Evolutionary conservation across 1,140 invertebrate species (phyloP).

Genomic region (Heterodera carotae): DNA sequence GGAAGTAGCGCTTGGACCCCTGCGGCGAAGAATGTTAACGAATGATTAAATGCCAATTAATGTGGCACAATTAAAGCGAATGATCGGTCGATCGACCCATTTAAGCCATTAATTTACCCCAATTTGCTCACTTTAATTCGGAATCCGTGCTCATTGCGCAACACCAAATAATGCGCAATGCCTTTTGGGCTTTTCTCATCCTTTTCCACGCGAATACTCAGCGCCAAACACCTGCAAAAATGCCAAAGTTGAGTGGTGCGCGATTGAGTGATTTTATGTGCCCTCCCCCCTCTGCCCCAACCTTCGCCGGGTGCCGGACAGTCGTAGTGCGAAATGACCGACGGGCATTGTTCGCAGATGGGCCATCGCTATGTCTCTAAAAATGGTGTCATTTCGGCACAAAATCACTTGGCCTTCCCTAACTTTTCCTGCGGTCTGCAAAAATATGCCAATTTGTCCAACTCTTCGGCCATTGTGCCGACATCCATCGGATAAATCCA

Average conservation of each 20-base stretch:
- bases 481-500: constrained; percentile 40
- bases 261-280: too few species aligned
- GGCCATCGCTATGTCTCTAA: constrained; percentile 27
- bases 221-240: constrained; percentile 25
- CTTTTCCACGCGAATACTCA: constrained; percentile 24
- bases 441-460: constrained; percentile 34
- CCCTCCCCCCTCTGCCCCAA: not conserved
- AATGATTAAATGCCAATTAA: too few species aligned
- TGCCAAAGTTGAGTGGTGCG: too few species aligned
- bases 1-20: too few species aligned
- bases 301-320: constrained; percentile 32
- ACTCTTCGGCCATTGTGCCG: constrained; percentile 5
- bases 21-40: too few species aligned
- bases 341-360: constrained; percentile 26
- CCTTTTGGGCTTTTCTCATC: constrained; percentile 38
- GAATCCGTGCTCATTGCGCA: constrained; percentile 38
- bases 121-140: constrained; percentile 38
- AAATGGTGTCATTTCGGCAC: not conserved
- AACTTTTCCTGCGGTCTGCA: constrained; percentile 31
- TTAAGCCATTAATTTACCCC: too few species aligned
- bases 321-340: constrained; percentile 23
- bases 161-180: constrained; percentile 37
- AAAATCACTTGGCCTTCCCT: constrained; percentile 7
- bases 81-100: too few species aligned
- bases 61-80: too few species aligned